These are phyloP conservation scores for Rapana venosa DNA, from an alignment of 2,888 invertebrate genomes.

Conservation along the genomic window DNA sequence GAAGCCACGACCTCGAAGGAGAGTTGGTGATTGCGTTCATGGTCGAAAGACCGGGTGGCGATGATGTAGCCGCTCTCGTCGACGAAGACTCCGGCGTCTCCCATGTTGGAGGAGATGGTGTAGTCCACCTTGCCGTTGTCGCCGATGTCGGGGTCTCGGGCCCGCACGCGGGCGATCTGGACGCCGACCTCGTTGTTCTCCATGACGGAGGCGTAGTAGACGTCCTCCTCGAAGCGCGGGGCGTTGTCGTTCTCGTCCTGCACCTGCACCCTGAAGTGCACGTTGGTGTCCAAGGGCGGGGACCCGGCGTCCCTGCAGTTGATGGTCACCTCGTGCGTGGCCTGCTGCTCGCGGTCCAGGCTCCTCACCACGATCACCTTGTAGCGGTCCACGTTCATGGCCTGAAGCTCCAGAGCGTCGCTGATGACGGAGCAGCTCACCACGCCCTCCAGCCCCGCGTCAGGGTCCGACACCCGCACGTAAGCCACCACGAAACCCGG, in stretches of 20 bases:
- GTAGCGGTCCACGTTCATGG: constrained; percentile 63
- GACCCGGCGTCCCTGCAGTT: constrained; percentile 71
- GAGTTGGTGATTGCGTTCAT: constrained; percentile 59
- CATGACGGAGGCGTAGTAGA: constrained; percentile 58
- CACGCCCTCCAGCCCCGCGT: constrained; percentile 67
- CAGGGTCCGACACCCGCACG: constrained; percentile 64
- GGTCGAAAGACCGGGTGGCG: constrained; percentile 61
- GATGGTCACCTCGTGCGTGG: constrained; percentile 63
- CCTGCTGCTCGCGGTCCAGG: constrained; percentile 68
- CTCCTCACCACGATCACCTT: constrained; percentile 65
- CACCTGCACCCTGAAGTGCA: constrained; percentile 79
- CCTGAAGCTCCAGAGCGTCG: constrained; percentile 63
- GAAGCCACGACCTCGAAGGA: constrained; percentile 85
- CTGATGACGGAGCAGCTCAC: constrained; percentile 63
- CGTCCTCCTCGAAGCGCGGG: constrained; percentile 85
- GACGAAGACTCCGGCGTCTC: constrained; percentile 57
- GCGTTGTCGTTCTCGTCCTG: constrained; percentile 93
- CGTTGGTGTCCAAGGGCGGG: constrained; percentile 63
- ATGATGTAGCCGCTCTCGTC: constrained; percentile 63
- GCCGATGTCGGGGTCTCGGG: constrained; percentile 61
- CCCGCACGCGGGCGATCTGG: constrained; percentile 57
- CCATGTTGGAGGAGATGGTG: constrained; percentile 44
- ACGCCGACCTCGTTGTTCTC: constrained; percentile 66
- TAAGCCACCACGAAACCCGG: constrained; percentile 68
- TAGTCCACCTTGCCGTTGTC: constrained; percentile 63